Evolutionary conservation across 1,140 invertebrate species (phyloP), one percentile per base, ranked within the genome.

Genomic region (Vanessa atalanta): DNA sequence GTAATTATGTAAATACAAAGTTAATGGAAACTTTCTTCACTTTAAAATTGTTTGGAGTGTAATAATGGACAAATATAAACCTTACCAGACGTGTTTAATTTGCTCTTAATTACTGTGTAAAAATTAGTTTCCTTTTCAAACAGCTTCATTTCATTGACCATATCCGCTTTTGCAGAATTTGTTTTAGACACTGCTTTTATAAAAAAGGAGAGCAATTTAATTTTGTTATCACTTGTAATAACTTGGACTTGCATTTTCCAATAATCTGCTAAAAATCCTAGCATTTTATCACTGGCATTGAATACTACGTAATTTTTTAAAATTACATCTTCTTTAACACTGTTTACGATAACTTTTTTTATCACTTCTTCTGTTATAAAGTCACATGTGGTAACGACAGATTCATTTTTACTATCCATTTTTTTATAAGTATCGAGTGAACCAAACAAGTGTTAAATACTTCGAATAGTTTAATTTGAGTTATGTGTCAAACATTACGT

Each of bases 251-350:
- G 76, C 3, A 93, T 65, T 81, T 83, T 91, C 79, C 81, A 90
- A 79, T 93, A 90, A 75, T 93, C 90, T 13, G 83, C 68, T 50
- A 91, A 65, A 78, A 87, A 91, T 26, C 90, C 90, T 48, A 92
- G 77, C 87, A 92, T 90, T 77, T 88, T 90, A 14, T 88, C 81
- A 79, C 87, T 90, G 15, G 88, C 88, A 61, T 79, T 83, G 16
- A 76, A 47, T 48, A 87, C 37, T 47, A 63, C 51, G 79, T 83
- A 88, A 15, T 83, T 79, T 70, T 79, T 73, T 65, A 86, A 50
- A 16, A 66, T 16, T 11, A 63, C 55, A 51, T 80, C 61, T 67
- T 83, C 64, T 8, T 16, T 47, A 37, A 78, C 23, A 70, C 79
- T 69, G 76, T 83, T 23, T 78, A 82, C 67, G 23, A 90, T 50